Evolutionary conservation across 2,797 vertebrate genomes (phyloP), one percentile per base, ranked within the genome.

Genomic region (Geotrypetes seraphini): DNA sequence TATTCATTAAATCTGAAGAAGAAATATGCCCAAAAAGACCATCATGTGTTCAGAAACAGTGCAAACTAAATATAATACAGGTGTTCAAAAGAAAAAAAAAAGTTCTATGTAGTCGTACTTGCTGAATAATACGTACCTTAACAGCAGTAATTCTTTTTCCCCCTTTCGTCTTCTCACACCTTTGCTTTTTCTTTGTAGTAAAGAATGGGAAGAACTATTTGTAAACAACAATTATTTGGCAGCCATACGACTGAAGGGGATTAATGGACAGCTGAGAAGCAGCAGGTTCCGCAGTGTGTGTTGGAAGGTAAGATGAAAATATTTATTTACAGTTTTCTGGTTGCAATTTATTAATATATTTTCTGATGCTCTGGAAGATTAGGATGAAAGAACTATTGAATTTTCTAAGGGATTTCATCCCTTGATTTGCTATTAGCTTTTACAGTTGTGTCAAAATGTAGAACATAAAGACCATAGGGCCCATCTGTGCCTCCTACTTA

Each of bases 181-280:
- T 56, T 77, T 60, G 53, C 83, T 84, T 71, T 78, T 77, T 66
- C 75, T 69, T 84, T 69, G 26, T 64, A 83, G 77, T 69, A 88
- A 86, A 88, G 92, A 94, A 90, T 90, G 83, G 95, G 88, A 94
- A 89, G 91, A 97, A 88, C 90, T 97, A 80, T 97, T 97, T 97
- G 94, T 96, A 91, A 97, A 96, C 89, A 82, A 87, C 91, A 97
- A 97, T 95, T 99, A 97, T 90, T 91, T 97, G 91, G 93, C 93
- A 84, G 73, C 85, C 79, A 85, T 97, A 87, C 88, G 85, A 84
- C 90, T 86, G 68, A 85, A 86, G 71, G 90, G 94, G 90, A 96
- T 97, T 96, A 93, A 96, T 93, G 92, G 91, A 81, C 85, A 90
- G 87, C 81, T 86, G 87, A 72, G 78, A 86, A 91, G 90, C 86